Conservation (phyloP, 2,888 invertebrate species). For the Conomelus anceps region DNA sequence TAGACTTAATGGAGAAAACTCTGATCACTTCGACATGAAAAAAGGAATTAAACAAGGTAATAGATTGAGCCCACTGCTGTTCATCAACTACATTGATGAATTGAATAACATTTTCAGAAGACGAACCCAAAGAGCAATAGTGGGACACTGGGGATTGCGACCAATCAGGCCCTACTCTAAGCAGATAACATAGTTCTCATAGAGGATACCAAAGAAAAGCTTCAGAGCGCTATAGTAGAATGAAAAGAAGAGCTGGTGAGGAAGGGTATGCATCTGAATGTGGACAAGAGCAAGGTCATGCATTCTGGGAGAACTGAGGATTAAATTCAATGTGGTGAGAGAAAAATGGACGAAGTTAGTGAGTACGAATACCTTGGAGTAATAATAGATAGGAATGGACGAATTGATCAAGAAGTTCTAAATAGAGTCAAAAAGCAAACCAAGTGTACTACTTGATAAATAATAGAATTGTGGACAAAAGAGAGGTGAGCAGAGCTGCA, state of each 20-base stretch:
- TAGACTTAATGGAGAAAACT: no score
- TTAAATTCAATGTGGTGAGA: not conserved
- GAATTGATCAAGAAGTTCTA: not conserved
- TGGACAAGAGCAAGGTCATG: conserved; percentile 10
- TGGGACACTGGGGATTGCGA: no score
- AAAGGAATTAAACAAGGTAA: no score
- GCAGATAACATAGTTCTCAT: no score
- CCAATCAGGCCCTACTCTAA: no score
- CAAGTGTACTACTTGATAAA: not conserved
- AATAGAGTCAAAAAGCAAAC: not conserved
- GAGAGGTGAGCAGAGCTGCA: not conserved
- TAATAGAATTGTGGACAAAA: not conserved
- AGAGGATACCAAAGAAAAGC: not conserved
- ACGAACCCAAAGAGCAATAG: no score
- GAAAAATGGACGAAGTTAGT: not conserved
- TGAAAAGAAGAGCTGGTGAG: conserved; percentile 2
- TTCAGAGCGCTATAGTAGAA: conserved; percentile 3
- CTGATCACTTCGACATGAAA: no score
- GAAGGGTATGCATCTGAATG: conserved; percentile 9
- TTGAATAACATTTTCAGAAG: no score
- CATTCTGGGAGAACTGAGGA: not conserved
- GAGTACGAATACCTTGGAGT: not conserved
- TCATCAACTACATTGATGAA: no score
- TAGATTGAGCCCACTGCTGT: no score
- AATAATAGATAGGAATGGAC: not conserved